Evolutionary conservation across 2,888 invertebrate genomes (phyloP), one percentile per base, ranked within the genome.

Genomic region (Hoplodrina ambigua): DNA sequence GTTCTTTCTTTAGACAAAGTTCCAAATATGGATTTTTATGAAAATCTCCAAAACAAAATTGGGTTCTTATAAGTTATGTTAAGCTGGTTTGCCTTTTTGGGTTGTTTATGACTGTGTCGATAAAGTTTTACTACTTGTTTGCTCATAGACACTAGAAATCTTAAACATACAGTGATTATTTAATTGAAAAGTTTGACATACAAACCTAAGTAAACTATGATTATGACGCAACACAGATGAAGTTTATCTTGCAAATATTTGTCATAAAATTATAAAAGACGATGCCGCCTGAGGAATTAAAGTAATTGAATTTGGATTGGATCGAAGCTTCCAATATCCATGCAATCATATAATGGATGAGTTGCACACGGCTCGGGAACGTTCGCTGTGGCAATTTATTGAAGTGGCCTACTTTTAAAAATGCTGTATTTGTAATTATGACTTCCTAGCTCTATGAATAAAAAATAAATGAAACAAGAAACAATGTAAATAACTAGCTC

Each of bases 311-410:
- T 72, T 76, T 44, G 60, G 52, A 76, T 67, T 67, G 52, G 56
- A 61, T 71, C 30, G 56, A 61, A 41, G 52, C 63, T 63, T 56
- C 33, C 80, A 74, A 80, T 60, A 74, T 63, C 46, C 55, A 63
- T 79, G 75, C 54, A 68, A 74, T 79, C 73, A 68, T 68, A 44
- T 72, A 69, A 64, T 77, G 75, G 69, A 66, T 50, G 50, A 46
- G 53, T 69, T 75, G 69, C 70, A 76, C 55, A 80, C 57, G 56
- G 49, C 55, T 70, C 13, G 19, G 61, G n/a, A 59, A 30, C 61
- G 19, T 50, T 50, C 59, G 46, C 58, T 62, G 54, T 37, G 46
- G 46, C 20, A 75, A 67, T 79, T 62, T 72, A 55, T 59, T 41
- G 30, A 25, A 44, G n/a, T 41, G 33, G 41, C 52, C 61, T 49